phyloP scores from a whole-genome alignment of 2,888 invertebrate species.

The Lycophotia porphyrea region DNA sequence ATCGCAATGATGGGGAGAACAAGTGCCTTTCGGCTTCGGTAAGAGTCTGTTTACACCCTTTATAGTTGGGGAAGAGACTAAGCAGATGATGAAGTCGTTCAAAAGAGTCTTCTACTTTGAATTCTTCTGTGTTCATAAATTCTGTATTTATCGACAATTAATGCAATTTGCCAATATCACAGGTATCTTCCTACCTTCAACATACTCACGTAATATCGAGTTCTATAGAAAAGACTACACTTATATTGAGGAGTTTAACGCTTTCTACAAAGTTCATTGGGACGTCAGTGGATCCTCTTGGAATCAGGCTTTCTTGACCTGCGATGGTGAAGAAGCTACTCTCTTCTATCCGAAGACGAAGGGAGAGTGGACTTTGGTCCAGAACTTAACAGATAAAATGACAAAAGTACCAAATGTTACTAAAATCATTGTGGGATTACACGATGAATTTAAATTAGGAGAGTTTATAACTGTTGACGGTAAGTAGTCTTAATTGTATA shows the following conservation, averaged over 20 bases:
- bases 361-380: conserved; percentile 71
- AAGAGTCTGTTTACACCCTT: too few species aligned
- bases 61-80: too few species aligned
- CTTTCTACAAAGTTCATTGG: conserved; percentile 76
- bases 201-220: conserved; percentile 54
- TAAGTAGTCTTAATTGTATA: conserved; percentile 53
- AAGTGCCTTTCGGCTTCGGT: too few species aligned
- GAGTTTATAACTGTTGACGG: conserved; percentile 76
- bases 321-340: conserved; percentile 72
- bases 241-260: conserved; percentile 70
- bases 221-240: conserved; percentile 75
- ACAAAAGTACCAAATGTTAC: conserved; percentile 59
- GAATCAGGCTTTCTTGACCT: conserved; percentile 68
- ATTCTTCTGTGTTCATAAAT: not conserved
- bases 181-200: conserved; percentile 54
- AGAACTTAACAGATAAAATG: conserved; percentile 59
- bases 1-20: too few species aligned
- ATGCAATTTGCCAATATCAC: not conserved
- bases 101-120: too few species aligned
- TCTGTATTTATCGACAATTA: not conserved
- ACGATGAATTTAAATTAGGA: conserved; percentile 71
- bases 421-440: conserved; percentile 72
- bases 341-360: conserved; percentile 71
- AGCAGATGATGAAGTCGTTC: too few species aligned
- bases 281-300: conserved; percentile 60